Base-by-base conservation (phyloP, 2,797 vertebrate species). In the Pipistrellus nathusii region DNA sequence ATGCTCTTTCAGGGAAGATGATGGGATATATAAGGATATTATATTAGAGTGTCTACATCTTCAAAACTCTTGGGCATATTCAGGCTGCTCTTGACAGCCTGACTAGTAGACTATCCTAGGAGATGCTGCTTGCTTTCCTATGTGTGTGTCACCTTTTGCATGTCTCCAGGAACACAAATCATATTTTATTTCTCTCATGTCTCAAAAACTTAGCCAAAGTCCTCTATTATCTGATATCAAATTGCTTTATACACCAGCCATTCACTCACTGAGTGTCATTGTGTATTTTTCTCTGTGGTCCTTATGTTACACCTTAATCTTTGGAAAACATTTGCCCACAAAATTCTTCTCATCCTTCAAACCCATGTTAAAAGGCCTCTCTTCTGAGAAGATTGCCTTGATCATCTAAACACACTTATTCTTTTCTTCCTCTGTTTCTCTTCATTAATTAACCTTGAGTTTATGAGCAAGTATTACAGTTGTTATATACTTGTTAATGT, bases 291-390 rank as follows among this genome's bases (percentile, higher is more conserved):
- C 35, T 76, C 11, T 57, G 8, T 32, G 76, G 8, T 41, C 46
- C 18, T 88, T 62, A 53, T 25, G 25, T n/a, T 48, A 53, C 82
- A 11, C 62, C 38, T 81, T 87, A 88, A 27, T 3, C 35, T 85
- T 72, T 64, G 17, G 23, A 53, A 93, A 85, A 85, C 1, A 41
- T 11, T 68, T 90, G 64, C 9, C 32, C 46, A 76, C 0, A 57
- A 81, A 88, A 41, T 75, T 77, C 20, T 93, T 94, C 38, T 84
- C 62, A 81, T 53, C 17, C 38, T 90, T 91, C 51, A 78, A 62
- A 53, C 46, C 11, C 5, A 77, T 6, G 23, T 83, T 73, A 78
- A 78, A 62, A 21, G 7, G 69, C 15, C 64, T 78, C 46, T 92
- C 20, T 59, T 85, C 14, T 27, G 69, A 57, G n/a, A 3, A 57